A percentile compares a stretch with the other conserved stretches of the same genome.
Evolutionary conservation across 2,113 vertebrate species (phyloP).

Genomic region (Saguinus midas): DNA sequence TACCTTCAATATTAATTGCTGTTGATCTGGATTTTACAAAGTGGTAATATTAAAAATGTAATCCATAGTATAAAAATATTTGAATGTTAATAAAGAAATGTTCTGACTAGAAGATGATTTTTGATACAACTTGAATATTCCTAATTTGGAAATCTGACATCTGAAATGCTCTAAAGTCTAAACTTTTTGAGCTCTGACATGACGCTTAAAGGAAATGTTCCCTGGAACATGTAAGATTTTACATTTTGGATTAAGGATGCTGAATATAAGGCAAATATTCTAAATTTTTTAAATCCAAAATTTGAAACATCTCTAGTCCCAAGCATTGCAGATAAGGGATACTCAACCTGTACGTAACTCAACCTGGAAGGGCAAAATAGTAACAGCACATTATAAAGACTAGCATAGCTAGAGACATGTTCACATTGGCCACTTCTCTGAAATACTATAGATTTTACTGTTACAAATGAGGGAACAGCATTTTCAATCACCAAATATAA

Average conservation of each 20-base stretch:
- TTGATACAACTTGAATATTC: conserved; percentile 6
- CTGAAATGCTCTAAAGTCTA: neutral
- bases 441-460: conserved; percentile 68
- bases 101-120: conserved; percentile 72
- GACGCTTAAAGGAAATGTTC: neutral
- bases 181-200: neutral
- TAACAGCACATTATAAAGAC: conserved; percentile 72
- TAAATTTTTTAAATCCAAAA: neutral
- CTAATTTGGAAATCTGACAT: neutral
- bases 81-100: conserved; percentile 49
- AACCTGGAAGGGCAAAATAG: conserved; percentile 74
- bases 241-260: neutral
- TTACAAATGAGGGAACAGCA: conserved; percentile 73
- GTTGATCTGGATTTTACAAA: neutral
- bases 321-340: neutral
- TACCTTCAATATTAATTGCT: neutral
- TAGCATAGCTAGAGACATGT: conserved; percentile 59
- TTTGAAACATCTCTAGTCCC: neutral
- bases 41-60: neutral
- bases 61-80: conserved; percentile 17
- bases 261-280: neutral
- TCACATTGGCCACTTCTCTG: conserved; percentile 67
- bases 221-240: neutral
- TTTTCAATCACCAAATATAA: conserved; percentile 71
- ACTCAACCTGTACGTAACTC: neutral